A percentile compares a stretch with the other conserved stretches of the same genome.
Conservation (phyloP, 2,113 vertebrate genomes). For the Jacana jacana region DNA sequence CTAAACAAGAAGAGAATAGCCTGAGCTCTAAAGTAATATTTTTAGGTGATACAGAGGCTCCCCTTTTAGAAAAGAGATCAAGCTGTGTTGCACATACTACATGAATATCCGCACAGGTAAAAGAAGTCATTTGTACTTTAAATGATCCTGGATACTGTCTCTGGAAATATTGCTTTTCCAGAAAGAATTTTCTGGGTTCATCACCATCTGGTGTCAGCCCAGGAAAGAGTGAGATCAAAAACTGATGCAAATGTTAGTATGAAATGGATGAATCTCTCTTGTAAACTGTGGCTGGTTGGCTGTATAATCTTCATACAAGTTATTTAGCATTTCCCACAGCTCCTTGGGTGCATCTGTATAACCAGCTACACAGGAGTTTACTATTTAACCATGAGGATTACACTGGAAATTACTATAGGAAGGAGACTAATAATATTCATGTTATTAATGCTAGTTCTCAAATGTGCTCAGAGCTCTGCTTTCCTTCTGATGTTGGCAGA, state of each 20-base stretch:
- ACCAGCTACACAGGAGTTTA: rapidly evolving
- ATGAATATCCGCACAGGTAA: background rate
- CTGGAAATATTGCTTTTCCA: background rate
- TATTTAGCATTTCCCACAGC: background rate
- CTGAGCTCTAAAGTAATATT: background rate
- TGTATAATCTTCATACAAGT: background rate
- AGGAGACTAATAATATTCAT: background rate
- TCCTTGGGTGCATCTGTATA: background rate
- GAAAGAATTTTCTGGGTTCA: background rate
- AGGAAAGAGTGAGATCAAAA: background rate
- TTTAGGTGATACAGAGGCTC: background rate
- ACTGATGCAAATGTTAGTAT: background rate
- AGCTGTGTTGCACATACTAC: rapidly evolving
- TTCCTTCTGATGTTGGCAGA: background rate
- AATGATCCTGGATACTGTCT: background rate
- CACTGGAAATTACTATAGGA: background rate
- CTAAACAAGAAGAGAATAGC: background rate
- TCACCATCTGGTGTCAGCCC: background rate
- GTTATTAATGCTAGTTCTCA: background rate
- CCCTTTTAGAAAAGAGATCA: background rate
- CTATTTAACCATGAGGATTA: background rate
- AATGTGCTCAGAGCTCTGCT: background rate
- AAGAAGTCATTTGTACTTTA: background rate
- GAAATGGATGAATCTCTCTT: rapidly evolving
- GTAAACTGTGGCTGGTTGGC: background rate